Conservation (phyloP, 1,140 invertebrate species). For the Micrasema longulum region DNA sequence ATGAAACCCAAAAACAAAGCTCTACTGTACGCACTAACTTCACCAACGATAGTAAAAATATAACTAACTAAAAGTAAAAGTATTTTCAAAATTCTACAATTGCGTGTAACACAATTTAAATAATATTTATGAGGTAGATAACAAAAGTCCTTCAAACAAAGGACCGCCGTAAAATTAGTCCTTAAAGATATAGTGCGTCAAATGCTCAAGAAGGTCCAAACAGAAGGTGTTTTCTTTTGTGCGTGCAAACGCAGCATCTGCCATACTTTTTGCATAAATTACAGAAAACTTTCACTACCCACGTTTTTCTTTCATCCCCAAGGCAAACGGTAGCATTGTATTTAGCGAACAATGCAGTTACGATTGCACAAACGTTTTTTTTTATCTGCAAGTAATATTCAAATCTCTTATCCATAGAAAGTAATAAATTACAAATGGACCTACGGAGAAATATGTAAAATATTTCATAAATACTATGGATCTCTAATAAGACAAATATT, state of each 20-base stretch:
- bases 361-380: slow-evolving; percentile 26
- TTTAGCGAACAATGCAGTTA: not conserved
- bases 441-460: too few relatives aligned
- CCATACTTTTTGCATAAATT: slow-evolving; percentile 42
- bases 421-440: too few relatives aligned
- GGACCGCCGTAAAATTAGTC: slow-evolving; percentile 20
- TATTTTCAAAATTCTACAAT: too few relatives aligned
- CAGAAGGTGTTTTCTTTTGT: slow-evolving; percentile 43
- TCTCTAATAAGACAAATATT: too few relatives aligned
- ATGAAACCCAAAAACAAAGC: too few relatives aligned
- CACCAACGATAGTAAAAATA: slow-evolving; percentile 11
- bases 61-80: not conserved
- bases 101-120: too few relatives aligned
- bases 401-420: too few relatives aligned
- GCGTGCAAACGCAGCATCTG: slow-evolving; percentile 16
- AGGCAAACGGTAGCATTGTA: slow-evolving; percentile 22
- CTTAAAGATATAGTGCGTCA: too few relatives aligned
- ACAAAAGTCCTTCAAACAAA: slow-evolving; percentile 22
- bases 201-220: slow-evolving; percentile 30
- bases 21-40: too few relatives aligned
- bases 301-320: not conserved
- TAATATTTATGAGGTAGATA: not conserved
- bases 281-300: slow-evolving; percentile 30
- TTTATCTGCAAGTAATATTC: too few relatives aligned
- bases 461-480: too few relatives aligned